phyloP scores from a whole-genome alignment of 2,113 vertebrate species.

The Ptychochromis oligacanthus region DNA sequence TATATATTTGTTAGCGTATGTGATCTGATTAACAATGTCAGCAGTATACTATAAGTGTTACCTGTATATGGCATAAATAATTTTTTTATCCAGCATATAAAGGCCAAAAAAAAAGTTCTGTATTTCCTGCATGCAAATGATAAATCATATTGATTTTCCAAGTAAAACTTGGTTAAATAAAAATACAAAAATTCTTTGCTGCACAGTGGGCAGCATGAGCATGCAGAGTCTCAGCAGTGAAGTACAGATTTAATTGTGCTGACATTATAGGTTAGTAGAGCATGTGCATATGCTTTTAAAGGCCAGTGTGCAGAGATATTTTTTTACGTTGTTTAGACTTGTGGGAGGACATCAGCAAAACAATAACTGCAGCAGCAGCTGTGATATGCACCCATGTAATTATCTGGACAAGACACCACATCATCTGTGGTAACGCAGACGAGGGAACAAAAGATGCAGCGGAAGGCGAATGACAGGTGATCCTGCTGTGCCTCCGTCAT shows the following conservation, averaged over 20 bases:
- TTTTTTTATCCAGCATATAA: neutral
- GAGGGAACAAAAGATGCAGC: constrained; percentile 21
- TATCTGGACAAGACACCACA: constrained; percentile 9
- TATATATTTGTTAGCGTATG: neutral
- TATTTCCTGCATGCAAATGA: neutral
- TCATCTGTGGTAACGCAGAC: neutral
- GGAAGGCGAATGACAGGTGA: neutral
- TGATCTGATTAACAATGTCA: too few species aligned
- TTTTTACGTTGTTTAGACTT: constrained; percentile 1
- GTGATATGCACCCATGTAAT: neutral
- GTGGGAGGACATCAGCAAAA: constrained; percentile 16
- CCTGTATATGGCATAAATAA: too few species aligned
- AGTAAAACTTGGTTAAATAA: too few species aligned
- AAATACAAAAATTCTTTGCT: neutral
- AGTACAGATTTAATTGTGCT: neutral
- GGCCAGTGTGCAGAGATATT: neutral
- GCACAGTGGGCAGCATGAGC: neutral
- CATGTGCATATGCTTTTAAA: neutral
- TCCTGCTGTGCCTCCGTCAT: constrained; percentile 32
- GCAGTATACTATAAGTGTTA: too few species aligned
- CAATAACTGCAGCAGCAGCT: neutral
- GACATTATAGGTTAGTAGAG: neutral
- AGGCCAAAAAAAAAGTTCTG: neutral
- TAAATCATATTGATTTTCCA: neutral
- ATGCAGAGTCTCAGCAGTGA: neutral